phyloP scores from a whole-genome alignment of 2,888 invertebrate genomes.

The Caenorhabditis becei region DNA sequence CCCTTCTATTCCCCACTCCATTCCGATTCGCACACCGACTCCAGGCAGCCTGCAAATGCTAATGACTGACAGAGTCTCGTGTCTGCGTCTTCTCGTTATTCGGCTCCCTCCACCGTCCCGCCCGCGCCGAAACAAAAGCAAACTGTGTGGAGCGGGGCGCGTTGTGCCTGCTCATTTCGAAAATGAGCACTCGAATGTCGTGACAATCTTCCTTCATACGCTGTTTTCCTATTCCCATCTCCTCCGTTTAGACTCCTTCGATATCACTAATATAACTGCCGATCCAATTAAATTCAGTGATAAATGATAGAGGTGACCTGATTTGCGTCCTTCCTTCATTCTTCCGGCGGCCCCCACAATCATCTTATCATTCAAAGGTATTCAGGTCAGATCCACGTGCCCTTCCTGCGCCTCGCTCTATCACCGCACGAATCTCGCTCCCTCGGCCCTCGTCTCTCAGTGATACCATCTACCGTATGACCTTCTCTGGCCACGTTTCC shows the following conservation, averaged over 20 bases:
- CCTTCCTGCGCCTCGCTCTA: slow-evolving; percentile 2
- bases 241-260: not conserved
- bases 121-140: slow-evolving; percentile 39
- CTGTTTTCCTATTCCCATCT: too few species aligned
- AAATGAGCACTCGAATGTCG: slow-evolving; percentile 40
- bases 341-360: slow-evolving; percentile 8
- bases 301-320: slow-evolving; percentile 9
- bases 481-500: slow-evolving; percentile 16
- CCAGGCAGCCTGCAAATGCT: not conserved
- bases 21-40: slow-evolving; percentile 4
- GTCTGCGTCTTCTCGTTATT: slow-evolving; percentile 25
- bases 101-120: slow-evolving; percentile 13
- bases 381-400: slow-evolving; percentile 50
- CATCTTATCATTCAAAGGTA: slow-evolving; percentile 48
- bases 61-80: slow-evolving; percentile 1
- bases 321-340: not conserved
- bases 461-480: slow-evolving; percentile 27
- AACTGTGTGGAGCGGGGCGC: slow-evolving; percentile 19
- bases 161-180: slow-evolving; percentile 30
- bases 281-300: not conserved
- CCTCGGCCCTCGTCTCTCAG: not conserved
- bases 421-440: slow-evolving; percentile 6
- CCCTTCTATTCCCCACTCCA: not conserved
- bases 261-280: not conserved
- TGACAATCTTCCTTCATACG: not conserved